phyloP scores from a whole-genome alignment of 2,797 vertebrate species.

The Spondyliosoma cantharus region DNA sequence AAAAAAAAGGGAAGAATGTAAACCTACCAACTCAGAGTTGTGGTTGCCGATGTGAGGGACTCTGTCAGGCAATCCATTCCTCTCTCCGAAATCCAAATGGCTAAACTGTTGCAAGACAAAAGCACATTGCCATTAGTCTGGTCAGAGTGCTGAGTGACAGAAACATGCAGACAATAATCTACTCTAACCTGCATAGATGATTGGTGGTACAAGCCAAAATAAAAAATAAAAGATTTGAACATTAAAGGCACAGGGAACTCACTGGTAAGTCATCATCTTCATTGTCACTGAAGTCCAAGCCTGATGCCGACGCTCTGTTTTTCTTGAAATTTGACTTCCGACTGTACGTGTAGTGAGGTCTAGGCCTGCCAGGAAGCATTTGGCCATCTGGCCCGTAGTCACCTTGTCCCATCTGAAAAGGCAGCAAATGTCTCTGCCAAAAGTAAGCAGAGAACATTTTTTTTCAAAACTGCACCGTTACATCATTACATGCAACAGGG shows the following conservation, averaged over 20 bases:
- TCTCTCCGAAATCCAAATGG: constrained; percentile 45
- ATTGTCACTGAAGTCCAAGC: constrained; percentile 76
- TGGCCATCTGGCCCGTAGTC: constrained; percentile 63
- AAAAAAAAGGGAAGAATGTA: not conserved
- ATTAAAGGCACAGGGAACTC: constrained; percentile 24
- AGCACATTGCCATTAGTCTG: not conserved
- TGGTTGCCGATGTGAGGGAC: constrained; percentile 52
- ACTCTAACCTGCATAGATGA: constrained; percentile 70
- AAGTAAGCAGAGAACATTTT: constrained; percentile 41
- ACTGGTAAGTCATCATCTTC: constrained; percentile 78
- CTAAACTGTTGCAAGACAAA: constrained; percentile 55
- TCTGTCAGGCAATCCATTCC: constrained; percentile 61
- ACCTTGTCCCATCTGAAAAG: constrained; percentile 77
- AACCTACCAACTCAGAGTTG: constrained; percentile 62
- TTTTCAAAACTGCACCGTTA: constrained; percentile 16
- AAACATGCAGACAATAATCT: not conserved
- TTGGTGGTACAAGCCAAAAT: constrained; percentile 22
- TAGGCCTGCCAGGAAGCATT: constrained; percentile 59
- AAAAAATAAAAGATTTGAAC: not conserved
- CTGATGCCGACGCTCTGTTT: constrained; percentile 29
- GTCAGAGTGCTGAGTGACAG: not conserved
- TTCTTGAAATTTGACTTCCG: constrained; percentile 69
- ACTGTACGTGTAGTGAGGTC: constrained; percentile 77
- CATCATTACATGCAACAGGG: not conserved
- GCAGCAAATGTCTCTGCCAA: constrained; percentile 84